These are phyloP conservation scores for Neogobius melanostomus DNA, from an alignment of 2,113 vertebrate genomes.

Conservation along the genomic window DNA sequence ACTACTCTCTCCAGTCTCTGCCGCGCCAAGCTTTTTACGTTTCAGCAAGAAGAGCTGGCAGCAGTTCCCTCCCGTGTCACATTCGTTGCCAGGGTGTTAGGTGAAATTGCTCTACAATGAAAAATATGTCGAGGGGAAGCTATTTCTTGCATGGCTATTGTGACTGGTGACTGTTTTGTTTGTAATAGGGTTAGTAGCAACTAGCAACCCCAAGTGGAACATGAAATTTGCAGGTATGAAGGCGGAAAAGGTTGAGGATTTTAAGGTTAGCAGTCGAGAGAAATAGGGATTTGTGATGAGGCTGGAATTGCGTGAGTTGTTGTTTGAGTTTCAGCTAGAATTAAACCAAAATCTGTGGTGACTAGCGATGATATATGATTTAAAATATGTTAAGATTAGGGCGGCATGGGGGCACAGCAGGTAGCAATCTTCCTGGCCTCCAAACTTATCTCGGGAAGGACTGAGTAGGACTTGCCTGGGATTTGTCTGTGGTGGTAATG, in stretches of 20 bases:
- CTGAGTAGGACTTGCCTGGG: too few species aligned
- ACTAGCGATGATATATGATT: too few species aligned
- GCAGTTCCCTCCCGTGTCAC: constrained; percentile 25
- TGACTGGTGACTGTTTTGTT: constrained; percentile 21
- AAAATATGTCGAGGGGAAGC: background rate
- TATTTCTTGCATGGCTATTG: constrained; percentile 17
- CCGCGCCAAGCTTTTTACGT: constrained; percentile 32
- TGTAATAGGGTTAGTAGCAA: background rate
- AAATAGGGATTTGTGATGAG: background rate
- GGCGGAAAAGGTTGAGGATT: background rate
- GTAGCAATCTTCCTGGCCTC: too few species aligned
- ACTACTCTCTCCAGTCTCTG: constrained; percentile 21
- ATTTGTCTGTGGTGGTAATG: too few species aligned
- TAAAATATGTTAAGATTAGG: too few species aligned
- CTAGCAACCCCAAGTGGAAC: background rate
- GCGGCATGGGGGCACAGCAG: too few species aligned
- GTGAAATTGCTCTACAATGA: constrained; percentile 24
- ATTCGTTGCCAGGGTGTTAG: constrained; percentile 20
- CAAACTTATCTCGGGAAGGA: too few species aligned
- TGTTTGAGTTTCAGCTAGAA: too few species aligned
- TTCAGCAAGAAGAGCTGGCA: constrained; percentile 32
- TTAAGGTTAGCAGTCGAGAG: background rate
- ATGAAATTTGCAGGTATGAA: background rate
- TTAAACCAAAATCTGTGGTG: too few species aligned
- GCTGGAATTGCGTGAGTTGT: too few species aligned